phyloP scores from a whole-genome alignment of 2,888 invertebrate genomes.

The Cephonodes hylas region DNA sequence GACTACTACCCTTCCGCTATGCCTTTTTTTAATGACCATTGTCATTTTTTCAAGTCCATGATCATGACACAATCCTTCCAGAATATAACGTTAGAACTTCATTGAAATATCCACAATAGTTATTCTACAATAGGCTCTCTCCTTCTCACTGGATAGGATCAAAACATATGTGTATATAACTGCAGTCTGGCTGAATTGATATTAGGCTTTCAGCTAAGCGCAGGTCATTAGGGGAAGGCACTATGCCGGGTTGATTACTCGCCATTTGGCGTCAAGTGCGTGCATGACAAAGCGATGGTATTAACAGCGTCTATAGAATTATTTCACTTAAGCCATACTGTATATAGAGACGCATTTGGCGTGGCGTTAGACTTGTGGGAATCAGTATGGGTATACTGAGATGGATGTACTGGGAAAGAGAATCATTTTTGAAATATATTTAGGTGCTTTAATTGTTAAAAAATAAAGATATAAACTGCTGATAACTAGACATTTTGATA shows the following conservation, averaged over 20 bases:
- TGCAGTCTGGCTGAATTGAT: conserved; percentile 16
- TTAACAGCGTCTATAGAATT: conserved; percentile 38
- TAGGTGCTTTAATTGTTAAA: too few relatives aligned
- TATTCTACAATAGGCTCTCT: not conserved
- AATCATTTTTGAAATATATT: too few relatives aligned
- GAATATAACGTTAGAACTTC: too few relatives aligned
- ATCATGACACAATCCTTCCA: too few relatives aligned
- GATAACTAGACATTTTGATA: too few relatives aligned
- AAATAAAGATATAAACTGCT: too few relatives aligned
- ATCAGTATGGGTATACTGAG: too few relatives aligned
- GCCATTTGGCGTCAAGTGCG: conserved; percentile 44
- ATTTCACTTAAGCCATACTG: not conserved
- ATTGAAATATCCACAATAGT: not conserved
- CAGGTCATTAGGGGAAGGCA: conserved; percentile 43
- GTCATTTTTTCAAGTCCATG: too few relatives aligned
- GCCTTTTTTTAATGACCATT: too few relatives aligned
- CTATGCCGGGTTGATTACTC: conserved; percentile 47
- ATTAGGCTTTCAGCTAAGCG: conserved; percentile 31
- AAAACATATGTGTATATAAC: not conserved
- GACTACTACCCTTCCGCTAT: too few relatives aligned
- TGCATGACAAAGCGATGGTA: conserved; percentile 48
- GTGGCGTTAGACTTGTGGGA: not conserved
- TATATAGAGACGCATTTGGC: not conserved
- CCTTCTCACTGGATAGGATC: not conserved
- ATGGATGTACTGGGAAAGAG: too few relatives aligned